Evolutionary conservation across 2,113 vertebrate genomes (phyloP).

Genomic region (Xiphophorus couchianus): DNA sequence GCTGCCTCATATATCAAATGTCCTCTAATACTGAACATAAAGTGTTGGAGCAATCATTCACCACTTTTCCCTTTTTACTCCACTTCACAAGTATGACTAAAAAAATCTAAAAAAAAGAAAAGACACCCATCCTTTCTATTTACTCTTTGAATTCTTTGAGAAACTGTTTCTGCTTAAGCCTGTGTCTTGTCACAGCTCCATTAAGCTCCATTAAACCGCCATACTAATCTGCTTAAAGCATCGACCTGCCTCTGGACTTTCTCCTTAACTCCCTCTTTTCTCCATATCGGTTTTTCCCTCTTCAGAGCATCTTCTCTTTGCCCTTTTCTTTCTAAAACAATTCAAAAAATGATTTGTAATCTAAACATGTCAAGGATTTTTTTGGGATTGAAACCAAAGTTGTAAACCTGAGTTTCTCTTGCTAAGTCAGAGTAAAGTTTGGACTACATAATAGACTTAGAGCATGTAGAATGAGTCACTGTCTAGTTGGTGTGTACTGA

Average conservation of each 20-base stretch:
- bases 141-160: not conserved
- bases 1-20: not conserved
- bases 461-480: slow-evolving; percentile 35
- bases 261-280: too few relatives aligned
- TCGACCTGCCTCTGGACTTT: too few relatives aligned
- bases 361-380: not conserved
- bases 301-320: not conserved
- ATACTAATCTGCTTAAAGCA: not conserved
- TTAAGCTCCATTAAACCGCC: not conserved
- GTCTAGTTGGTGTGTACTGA: slow-evolving; percentile 51
- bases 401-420: not conserved
- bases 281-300: too few relatives aligned
- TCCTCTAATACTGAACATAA: not conserved
- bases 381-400: too few relatives aligned
- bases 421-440: not conserved
- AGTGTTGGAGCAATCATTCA: not conserved
- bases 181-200: not conserved
- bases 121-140: not conserved
- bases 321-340: not conserved
- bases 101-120: not conserved
- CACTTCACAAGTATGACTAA: not conserved
- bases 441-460: slow-evolving; percentile 1
- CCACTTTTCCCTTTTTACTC: not conserved
- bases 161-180: not conserved
- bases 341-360: not conserved